These are phyloP conservation scores for Trogon melanurus DNA, from an alignment of 2,113 vertebrate genomes.

Conservation along the genomic window DNA sequence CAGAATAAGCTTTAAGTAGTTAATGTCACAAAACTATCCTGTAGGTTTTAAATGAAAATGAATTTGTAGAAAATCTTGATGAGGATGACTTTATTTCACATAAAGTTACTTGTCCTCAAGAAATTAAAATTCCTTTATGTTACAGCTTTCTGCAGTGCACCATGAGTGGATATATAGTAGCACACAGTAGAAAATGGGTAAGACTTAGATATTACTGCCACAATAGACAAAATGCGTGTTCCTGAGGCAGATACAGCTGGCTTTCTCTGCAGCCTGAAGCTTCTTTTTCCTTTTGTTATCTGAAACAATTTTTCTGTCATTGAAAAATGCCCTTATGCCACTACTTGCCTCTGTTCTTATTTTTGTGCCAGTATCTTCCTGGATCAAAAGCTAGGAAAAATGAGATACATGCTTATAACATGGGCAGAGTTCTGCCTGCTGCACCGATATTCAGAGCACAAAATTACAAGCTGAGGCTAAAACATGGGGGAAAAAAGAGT, in stretches of 20 bases:
- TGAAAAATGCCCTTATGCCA: neutral
- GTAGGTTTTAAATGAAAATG: neutral
- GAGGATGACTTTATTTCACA: neutral
- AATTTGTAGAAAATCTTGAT: neutral
- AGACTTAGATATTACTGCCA: neutral
- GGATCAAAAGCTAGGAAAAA: neutral
- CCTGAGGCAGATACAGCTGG: neutral
- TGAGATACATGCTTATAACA: neutral
- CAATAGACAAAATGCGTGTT: neutral
- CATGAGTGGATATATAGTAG: neutral
- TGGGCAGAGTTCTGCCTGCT: neutral
- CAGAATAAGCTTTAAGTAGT: neutral
- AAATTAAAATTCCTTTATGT: neutral
- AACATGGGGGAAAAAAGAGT: neutral
- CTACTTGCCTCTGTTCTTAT: neutral
- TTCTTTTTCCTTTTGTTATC: neutral
- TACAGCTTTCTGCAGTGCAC: neutral
- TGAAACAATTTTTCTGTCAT: neutral
- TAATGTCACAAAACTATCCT: neutral
- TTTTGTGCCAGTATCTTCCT: neutral
- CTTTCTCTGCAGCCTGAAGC: neutral
- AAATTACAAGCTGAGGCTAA: neutral
- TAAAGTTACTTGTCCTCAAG: neutral
- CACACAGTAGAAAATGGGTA: neutral
- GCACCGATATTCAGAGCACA: neutral